These are phyloP conservation scores for Tenrec ecaudatus DNA, from an alignment of 2,113 vertebrate genomes.

Conservation along the genomic window DNA sequence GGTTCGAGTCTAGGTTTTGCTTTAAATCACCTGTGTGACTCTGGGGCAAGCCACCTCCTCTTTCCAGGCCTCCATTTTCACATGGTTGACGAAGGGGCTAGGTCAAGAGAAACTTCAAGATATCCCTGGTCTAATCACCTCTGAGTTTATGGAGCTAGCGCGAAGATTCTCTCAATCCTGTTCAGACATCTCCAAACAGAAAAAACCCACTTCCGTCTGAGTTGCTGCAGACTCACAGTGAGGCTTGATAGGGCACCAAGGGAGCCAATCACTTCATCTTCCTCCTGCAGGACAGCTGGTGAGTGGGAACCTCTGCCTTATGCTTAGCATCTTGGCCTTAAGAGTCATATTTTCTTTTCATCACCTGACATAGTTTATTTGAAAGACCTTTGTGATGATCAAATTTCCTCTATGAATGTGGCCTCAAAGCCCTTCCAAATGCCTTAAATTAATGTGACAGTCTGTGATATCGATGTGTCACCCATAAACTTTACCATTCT, in stretches of 20 bases:
- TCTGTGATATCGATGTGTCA: constrained; percentile 38
- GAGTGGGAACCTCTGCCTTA: too few species aligned
- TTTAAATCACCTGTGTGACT: not conserved
- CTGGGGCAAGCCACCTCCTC: not conserved
- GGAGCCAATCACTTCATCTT: too few species aligned
- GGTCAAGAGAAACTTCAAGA: not conserved
- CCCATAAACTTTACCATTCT: constrained; percentile 13
- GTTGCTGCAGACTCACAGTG: too few species aligned
- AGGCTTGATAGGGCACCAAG: too few species aligned
- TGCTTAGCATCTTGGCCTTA: not conserved
- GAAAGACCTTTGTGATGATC: constrained; percentile 6
- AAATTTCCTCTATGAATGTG: not conserved
- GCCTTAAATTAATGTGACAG: constrained; percentile 28
- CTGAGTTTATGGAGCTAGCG: not conserved
- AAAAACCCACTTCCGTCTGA: too few species aligned
- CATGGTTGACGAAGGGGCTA: not conserved
- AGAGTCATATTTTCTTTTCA: constrained; percentile 58
- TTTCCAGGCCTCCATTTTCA: not conserved
- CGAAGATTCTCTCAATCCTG: not conserved
- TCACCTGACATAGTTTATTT: not conserved
- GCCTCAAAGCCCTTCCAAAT: not conserved
- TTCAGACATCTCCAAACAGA: not conserved
- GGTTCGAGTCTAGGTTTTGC: too few species aligned
- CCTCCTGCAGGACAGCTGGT: too few species aligned
- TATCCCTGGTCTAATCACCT: not conserved